A percentile compares a stretch with the other conserved stretches of the same genome.
phyloP scores from a whole-genome alignment of 2,888 invertebrate genomes.

The Acleris sparsana region DNA sequence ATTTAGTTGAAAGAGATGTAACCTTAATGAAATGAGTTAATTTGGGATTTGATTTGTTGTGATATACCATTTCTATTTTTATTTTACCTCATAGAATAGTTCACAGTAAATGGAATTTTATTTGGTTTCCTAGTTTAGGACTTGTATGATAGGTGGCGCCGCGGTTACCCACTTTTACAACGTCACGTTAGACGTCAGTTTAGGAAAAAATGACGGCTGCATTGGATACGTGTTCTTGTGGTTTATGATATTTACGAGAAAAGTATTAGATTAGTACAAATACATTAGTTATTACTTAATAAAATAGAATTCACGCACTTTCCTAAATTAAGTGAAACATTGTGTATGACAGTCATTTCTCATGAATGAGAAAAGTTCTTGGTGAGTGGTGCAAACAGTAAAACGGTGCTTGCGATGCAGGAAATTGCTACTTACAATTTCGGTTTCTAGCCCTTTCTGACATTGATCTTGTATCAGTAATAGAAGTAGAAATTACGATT shows the following conservation, averaged over 20 bases:
- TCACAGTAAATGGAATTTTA: conserved; percentile 45
- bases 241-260: conserved; percentile 83
- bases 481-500: conserved; percentile 12
- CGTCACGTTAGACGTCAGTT: conserved; percentile 64
- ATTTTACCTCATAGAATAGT: conserved; percentile 18
- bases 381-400: conserved; percentile 72
- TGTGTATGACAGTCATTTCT: conserved; percentile 62
- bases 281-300: conserved; percentile 57
- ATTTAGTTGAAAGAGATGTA: conserved; percentile 34
- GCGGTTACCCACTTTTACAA: conserved; percentile 55
- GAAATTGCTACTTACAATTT: conserved; percentile 59
- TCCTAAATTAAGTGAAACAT: conserved; percentile 64
- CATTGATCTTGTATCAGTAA: conserved; percentile 1
- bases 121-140: conserved; percentile 47
- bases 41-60: conserved; percentile 34
- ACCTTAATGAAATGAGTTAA: not conserved
- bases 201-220: conserved; percentile 82
- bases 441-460: conserved; percentile 41
- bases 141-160: conserved; percentile 65
- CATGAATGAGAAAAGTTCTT: conserved; percentile 73
- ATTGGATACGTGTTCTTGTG: conserved; percentile 82
- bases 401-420: conserved; percentile 64
- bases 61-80: conserved; percentile 32
- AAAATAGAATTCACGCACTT: conserved; percentile 56
- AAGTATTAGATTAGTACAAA: conserved; percentile 74